Base-by-base conservation (phyloP, 2,797 vertebrate species). In the Pseudomugil tenellus region DNA sequence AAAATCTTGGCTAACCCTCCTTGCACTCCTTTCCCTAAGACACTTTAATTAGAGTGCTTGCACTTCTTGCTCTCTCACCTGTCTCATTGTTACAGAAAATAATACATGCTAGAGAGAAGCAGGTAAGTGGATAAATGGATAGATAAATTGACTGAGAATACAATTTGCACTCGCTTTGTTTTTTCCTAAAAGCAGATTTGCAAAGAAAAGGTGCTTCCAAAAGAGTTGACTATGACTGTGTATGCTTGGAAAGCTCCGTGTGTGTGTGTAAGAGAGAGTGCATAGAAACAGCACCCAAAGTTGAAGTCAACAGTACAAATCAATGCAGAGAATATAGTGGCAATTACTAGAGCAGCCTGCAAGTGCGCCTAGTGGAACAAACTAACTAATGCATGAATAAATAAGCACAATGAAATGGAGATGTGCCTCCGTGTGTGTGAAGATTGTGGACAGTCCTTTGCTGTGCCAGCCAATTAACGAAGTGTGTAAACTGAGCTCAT, bases 381-480 rank as follows among this genome's bases (percentile, higher is more conserved):
- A 91, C 89, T 84, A 89, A 91, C 90, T 91, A 91, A 92, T 87
- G 84, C 90, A 92, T 92, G 90, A 92, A 92, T 92, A 92, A 90
- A 90, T 92, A 87, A 92, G 83, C 81, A 80, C 60, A 80, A 67
- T 87, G 90, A 90, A 91, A 92, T 89, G 79, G 89, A 91, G 91
- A 91, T 84, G 74, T 81, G 77, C 65, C 70, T 72, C 66, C 66
- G 57, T 48, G 69, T 81, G 77, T 67, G 72, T 72, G 66, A 84
- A 84, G 84, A 79, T 84, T 71, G 81, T 84, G 68, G 83, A 83
- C 80, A 81, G 76, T 72, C 74, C 85, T 87, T 84, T 67, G 74
- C 77, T 46, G 68, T 91, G 87, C 77, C 87, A 88, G 86, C 88
- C 91, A 91, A 93, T 93, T 92, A 92, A 93, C 90, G 84, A 87